Base-by-base conservation (phyloP, 2,797 vertebrate species). In the Aplochiton taeniatus region DNA sequence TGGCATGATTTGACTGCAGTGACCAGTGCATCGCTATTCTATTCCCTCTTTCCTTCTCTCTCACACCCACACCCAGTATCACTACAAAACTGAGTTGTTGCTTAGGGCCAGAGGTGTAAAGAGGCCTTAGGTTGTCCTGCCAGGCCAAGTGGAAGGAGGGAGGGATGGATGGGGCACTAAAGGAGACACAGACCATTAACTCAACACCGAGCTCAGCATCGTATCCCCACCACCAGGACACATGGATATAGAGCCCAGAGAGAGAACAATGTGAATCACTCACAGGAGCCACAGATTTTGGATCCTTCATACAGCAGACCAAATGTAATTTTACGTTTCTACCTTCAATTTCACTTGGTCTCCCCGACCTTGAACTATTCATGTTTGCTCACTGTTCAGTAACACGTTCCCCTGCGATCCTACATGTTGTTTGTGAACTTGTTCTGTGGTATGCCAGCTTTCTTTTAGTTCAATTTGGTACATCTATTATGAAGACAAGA, bases 31-130 rank as follows among this genome's bases (percentile, higher is more conserved):
- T 48, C 11, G 14, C 47, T 48, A 48, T 48, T 48, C 47, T 14
- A 12, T 48, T 14, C 47, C 47, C 47, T 48, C 46, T 47, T 4
- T 48, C 47, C 14, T 14, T 48, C 47, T 9, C 47, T 48, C 11
- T 11, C 47, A 10, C 47, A 10, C 16, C 18, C 17, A 11, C 4
- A 17, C 51, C 17, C 16, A 0, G 14, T 19, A 20, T 19, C 19
- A 6, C 19, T 54, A 10, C 12, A 12, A 20, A 55, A 18, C 8
- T 55, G 20, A 55, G 11, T 20, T 55, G 53, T 11, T 20, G 13
- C 54, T 10, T 51, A 47, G 63, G 46, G 18, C 43, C 7, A 45
- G 14, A 41, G 52, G 43, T 55, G 52, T 47, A 56, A 56, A 56
- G 14, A 41, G 13, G 8, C 31, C 18, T 42, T 13, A 8, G 16